A percentile compares a stretch with the other conserved stretches of the same genome.
These are phyloP conservation scores for Ondatra zibethicus DNA, from an alignment of 2,113 vertebrate genomes.

Conservation along the genomic window DNA sequence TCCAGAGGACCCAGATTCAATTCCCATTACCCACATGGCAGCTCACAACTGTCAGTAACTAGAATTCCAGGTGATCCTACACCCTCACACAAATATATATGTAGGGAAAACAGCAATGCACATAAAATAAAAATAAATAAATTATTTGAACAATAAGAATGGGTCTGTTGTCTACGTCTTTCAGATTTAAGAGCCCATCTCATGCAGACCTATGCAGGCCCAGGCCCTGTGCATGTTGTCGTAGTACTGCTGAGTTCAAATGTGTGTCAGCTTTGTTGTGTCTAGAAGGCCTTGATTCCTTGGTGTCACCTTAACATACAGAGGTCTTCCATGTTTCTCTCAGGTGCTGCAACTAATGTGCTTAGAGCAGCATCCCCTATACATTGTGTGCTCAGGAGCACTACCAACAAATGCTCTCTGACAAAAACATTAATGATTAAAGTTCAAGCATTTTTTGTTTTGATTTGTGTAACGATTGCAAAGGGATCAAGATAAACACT, in stretches of 20 bases:
- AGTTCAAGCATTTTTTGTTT: background rate
- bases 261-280: background rate
- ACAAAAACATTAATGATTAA: background rate
- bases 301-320: background rate
- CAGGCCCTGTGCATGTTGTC: background rate
- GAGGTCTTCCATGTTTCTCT: background rate
- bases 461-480: constrained; percentile 43
- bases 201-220: background rate
- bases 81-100: background rate
- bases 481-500: constrained; percentile 39
- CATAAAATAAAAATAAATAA: background rate
- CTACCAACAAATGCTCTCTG: background rate
- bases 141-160: background rate
- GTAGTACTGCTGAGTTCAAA: background rate
- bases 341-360: background rate
- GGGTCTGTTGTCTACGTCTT: background rate
- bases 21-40: background rate
- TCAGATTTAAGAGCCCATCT: background rate
- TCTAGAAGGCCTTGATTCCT: background rate
- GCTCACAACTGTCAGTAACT: background rate
- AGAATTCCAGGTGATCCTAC: background rate
- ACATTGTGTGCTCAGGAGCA: background rate
- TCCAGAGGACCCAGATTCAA: background rate
- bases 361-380: background rate
- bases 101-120: background rate